phyloP scores from a whole-genome alignment of 2,888 invertebrate species.

The Caenorhabditis sp. region DNA sequence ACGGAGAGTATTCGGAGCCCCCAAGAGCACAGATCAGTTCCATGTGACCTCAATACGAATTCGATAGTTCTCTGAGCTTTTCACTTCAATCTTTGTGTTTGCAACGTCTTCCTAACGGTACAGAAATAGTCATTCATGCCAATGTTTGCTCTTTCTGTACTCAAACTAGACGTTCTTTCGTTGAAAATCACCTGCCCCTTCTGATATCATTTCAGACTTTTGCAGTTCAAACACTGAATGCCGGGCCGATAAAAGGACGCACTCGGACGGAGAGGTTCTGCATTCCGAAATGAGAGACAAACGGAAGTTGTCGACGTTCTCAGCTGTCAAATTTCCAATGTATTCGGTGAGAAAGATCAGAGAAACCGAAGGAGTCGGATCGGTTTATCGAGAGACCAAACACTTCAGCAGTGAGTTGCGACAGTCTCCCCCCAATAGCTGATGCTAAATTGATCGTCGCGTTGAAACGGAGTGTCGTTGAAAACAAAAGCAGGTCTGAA shows the following conservation, averaged over 20 bases:
- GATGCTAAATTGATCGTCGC: too few species aligned
- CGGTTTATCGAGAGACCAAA: slow-evolving; percentile 70
- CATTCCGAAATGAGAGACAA: not conserved
- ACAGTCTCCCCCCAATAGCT: too few species aligned
- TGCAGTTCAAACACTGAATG: not conserved
- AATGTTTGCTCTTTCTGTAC: not conserved
- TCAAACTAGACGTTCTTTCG: slow-evolving; percentile 3
- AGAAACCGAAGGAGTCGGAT: slow-evolving; percentile 65
- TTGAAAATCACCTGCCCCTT: too few species aligned
- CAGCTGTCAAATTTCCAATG: slow-evolving; percentile 20
- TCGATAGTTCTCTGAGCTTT: not conserved
- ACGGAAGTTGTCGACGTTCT: not conserved
- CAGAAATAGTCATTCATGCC: not conserved
- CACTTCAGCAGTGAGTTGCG: slow-evolving; percentile 74
- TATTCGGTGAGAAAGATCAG: slow-evolving; percentile 49
- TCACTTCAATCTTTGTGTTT: not conserved
- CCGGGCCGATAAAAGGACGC: slow-evolving; percentile 17
- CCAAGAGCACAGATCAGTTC: too few species aligned
- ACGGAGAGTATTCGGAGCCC: not conserved
- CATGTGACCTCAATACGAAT: too few species aligned
- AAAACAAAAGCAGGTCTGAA: too few species aligned
- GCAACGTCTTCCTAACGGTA: slow-evolving; percentile 6
- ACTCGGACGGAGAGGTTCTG: not conserved
- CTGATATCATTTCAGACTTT: slow-evolving; percentile 12
- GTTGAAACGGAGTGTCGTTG: too few species aligned